These are phyloP conservation scores for Dicyrtoma fusca DNA, from an alignment of 2,888 invertebrate genomes.

Conservation along the genomic window DNA sequence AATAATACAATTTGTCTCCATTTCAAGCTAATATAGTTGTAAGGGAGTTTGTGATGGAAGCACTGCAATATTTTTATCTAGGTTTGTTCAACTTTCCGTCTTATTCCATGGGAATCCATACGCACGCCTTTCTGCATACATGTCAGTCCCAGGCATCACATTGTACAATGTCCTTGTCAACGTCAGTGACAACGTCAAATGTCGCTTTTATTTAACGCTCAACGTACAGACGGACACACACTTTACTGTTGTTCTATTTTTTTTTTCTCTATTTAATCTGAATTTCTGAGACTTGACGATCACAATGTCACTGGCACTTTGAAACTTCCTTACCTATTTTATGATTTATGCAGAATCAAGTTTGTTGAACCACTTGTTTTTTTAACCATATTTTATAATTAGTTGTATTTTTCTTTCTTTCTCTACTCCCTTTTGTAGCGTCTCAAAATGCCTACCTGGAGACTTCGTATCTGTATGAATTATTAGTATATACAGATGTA, in stretches of 20 bases:
- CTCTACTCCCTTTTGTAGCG: too few species aligned
- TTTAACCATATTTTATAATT: neutral
- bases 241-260: neutral
- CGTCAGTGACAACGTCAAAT: too few species aligned
- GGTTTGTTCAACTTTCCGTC: slow-evolving; percentile 26
- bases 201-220: too few species aligned
- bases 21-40: neutral
- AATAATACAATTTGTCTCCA: neutral
- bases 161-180: too few species aligned
- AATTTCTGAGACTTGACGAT: neutral
- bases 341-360: slow-evolving; percentile 13
- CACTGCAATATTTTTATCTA: slow-evolving; percentile 9
- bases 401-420: too few species aligned
- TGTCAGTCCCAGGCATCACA: too few species aligned
- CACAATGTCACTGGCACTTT: too few species aligned
- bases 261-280: slow-evolving; percentile 13
- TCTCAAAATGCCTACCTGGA: too few species aligned
- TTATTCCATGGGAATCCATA: neutral
- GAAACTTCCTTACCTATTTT: neutral
- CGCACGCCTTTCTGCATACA: too few species aligned
- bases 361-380: slow-evolving; percentile 20
- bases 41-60: too few species aligned
- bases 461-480: too few species aligned
- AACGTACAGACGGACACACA: neutral
- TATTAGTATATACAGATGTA: too few species aligned